Base-by-base conservation (phyloP, 2,888 invertebrate genomes). In the Tineola bisselliella region DNA sequence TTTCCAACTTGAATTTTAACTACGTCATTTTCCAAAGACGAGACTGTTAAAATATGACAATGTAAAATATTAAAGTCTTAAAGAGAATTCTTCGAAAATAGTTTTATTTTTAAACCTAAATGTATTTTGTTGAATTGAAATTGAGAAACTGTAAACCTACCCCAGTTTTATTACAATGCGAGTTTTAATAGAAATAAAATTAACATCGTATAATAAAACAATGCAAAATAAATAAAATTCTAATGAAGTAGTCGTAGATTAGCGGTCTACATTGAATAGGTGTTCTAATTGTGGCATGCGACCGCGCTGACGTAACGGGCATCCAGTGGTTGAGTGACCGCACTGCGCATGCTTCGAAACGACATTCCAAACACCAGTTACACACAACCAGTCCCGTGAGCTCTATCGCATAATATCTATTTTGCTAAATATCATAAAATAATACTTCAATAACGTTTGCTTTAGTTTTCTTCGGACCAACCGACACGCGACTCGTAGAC, bases 281-380 rank as follows among this genome's bases (percentile, higher is more conserved):
- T 81, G 83, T 79, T 84, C 83, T 86, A 84, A 84, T 84, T 83
- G 84, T 76, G 81, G 81, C 77, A 70, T 76, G 76, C 75, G 72
- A 71, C 69, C 69, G 60, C 19, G 71, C 77, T 84, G 83, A 83
- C 81, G 84, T 84, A 84, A 83, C 83, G 82, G 82, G 76, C 75
- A 70, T 15, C 54, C 48, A 75, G 68, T 76, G 77, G 84, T 84
- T 84, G 83, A 84, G 71, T 84, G 84, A 84, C 84, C 84, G 83
- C 78, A 73, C 71, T 10, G 56, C 73, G 77, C 73, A 73, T 76
- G 75, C 76, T 74, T 76, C 76, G 71, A 74, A 77, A 76, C 77
- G 74, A 73, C 71, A 76, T 75, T 73, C 75, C 73, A 70, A 72
- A 70, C 69, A 68, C 11, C 43, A 31, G 44, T 59, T 59, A 31